A percentile compares a stretch with the other conserved stretches of the same genome.
Evolutionary conservation across 2,113 vertebrate genomes (phyloP).

Genomic region (Saimiri boliviensis): DNA sequence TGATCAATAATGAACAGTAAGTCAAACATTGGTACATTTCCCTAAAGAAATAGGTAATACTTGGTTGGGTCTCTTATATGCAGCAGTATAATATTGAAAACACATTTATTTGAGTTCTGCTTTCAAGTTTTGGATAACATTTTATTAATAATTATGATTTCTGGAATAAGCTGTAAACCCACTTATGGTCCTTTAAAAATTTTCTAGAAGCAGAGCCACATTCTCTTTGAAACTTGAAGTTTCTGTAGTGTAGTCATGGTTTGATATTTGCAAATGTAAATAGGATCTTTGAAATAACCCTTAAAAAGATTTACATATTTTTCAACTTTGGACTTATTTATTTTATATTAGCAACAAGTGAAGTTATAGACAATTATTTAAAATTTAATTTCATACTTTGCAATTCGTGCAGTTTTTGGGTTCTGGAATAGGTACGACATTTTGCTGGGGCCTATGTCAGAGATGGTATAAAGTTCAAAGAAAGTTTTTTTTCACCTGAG

Average conservation of each 20-base stretch:
- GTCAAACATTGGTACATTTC: not conserved
- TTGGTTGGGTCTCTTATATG: not conserved
- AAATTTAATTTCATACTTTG: not conserved
- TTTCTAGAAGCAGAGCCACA: not conserved
- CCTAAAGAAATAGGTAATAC: not conserved
- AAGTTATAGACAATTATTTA: not conserved
- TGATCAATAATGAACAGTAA: not conserved
- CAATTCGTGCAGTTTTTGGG: not conserved
- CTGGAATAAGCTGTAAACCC: accelerated
- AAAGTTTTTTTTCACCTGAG: not conserved
- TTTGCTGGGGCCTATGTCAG: not conserved
- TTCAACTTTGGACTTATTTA: not conserved
- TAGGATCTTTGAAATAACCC: not conserved
- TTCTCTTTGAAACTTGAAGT: not conserved
- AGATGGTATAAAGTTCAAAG: not conserved
- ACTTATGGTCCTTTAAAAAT: not conserved
- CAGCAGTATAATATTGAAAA: not conserved
- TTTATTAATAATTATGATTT: not conserved
- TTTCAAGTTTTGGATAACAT: not conserved
- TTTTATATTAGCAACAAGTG: not conserved
- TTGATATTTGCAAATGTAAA: not conserved
- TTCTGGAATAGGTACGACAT: not conserved
- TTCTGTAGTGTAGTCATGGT: not conserved
- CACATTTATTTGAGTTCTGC: not conserved
- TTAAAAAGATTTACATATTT: not conserved